Base-by-base conservation (phyloP, 1,140 invertebrate species). In the Xylocopa sonorina region DNA sequence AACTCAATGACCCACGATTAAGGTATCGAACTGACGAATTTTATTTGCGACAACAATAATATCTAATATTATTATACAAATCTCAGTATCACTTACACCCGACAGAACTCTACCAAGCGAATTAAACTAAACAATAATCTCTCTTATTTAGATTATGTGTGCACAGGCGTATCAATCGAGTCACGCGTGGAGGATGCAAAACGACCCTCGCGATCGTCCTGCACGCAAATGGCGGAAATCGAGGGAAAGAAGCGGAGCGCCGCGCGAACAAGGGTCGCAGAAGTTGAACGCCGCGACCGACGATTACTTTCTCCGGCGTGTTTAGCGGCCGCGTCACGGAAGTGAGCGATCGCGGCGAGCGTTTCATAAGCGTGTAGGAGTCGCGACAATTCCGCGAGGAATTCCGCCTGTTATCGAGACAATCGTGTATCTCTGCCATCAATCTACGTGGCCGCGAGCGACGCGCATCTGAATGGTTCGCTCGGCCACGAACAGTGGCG, bases 401-500 rank as follows among this genome's bases (percentile, higher is more conserved):
- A 78, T 78, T 69, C 68, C 46, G 27, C 55, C 38, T 71, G 74
- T 83, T 84, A 85, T 86, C 75, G 80, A 79, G 81, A 86, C 81
- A 81, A 82, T 83, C 85, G 62, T 74, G 63, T 71, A 53, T 79
- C 82, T 29, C 27, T 57, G 66, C 32, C 76, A 84, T 85, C 80
- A 85, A 85, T 86, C 83, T 73, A 46, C 50, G 66, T 69, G 73
- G 77, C 77, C 69, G 81, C 85, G 73, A 79, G 80, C 75, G 66
- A 80, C 73, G 57, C 66, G 67, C 24, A 57, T 81, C 60, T 71
- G 66, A 84, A 88, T 80, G 64, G 60, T n/a, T 76, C 46, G 83
- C 63, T 60, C 69, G 77, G 78, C 55, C 78, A 57, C 81, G 88
- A 88, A 88, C 72, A 86, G 76, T 85, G 80, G 74, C 79, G 73